These are phyloP conservation scores for Norana najaformis DNA, from an alignment of 2,888 invertebrate species.

Conservation along the genomic window DNA sequence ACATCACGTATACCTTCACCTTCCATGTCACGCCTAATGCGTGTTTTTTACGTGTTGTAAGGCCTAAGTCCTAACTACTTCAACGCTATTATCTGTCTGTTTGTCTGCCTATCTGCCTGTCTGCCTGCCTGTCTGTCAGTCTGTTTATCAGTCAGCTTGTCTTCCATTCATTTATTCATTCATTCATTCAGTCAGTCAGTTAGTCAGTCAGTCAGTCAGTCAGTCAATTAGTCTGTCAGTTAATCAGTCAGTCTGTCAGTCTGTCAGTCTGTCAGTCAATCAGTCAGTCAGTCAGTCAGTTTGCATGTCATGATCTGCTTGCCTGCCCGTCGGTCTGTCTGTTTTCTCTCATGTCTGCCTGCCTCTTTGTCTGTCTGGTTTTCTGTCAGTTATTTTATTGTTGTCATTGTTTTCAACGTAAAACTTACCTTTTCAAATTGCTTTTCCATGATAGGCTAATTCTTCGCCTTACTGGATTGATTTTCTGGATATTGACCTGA, in stretches of 20 bases:
- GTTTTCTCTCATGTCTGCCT: neutral
- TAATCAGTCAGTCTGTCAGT: too few relatives aligned
- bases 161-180: too few relatives aligned
- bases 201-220: too few relatives aligned
- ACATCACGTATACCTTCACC: neutral
- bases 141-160: neutral
- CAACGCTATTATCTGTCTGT: neutral
- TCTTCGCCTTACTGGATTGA: too few relatives aligned
- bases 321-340: neutral
- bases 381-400: neutral
- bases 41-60: neutral
- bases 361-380: neutral
- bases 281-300: too few relatives aligned
- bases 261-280: neutral
- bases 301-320: too few relatives aligned
- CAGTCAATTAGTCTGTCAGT: too few relatives aligned
- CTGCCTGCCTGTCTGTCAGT: neutral
- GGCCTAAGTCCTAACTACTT: neutral
- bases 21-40: neutral
- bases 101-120: neutral
- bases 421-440: too few relatives aligned
- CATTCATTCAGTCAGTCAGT: too few relatives aligned
- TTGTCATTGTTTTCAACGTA: too few relatives aligned
- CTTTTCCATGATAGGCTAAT: too few relatives aligned
- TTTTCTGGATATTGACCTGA: too few relatives aligned